Evolutionary conservation across 2,113 vertebrate genomes (phyloP).

Genomic region (Siniperca knerii): DNA sequence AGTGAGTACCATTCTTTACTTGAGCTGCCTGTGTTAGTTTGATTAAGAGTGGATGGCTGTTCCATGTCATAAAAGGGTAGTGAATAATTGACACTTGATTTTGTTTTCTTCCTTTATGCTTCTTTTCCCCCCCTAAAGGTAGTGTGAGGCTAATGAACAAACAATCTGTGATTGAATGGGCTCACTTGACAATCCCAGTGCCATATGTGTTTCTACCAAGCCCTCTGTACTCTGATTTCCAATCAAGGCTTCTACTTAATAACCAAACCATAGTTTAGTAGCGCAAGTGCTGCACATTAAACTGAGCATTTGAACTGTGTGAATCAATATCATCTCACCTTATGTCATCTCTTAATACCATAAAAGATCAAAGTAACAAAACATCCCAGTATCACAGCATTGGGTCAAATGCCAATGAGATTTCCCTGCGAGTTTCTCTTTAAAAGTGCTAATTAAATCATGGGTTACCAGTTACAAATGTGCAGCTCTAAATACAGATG

Average conservation of each 20-base stretch:
- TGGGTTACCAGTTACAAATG: background rate
- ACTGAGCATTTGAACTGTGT: background rate
- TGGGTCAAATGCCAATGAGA: background rate
- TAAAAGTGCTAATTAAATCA: background rate
- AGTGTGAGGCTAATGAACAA: background rate
- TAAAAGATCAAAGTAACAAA: background rate
- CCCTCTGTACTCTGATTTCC: background rate
- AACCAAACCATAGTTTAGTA: background rate
- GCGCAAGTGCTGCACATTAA: background rate
- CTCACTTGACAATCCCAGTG: slow-evolving; percentile 2
- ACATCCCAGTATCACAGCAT: background rate
- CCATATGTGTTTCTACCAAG: background rate
- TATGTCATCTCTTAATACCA: background rate
- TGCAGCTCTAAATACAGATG: slow-evolving; percentile 19
- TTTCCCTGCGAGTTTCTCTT: background rate
- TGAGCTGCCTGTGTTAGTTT: slow-evolving; percentile 22
- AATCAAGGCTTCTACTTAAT: background rate
- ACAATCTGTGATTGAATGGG: slow-evolving; percentile 9
- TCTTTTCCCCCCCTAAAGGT: background rate
- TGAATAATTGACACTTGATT: background rate
- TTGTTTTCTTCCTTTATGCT: background rate
- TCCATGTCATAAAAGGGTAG: background rate
- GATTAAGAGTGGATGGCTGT: slow-evolving; percentile 9
- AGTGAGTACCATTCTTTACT: slow-evolving; percentile 1
- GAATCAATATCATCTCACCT: background rate